Conservation (phyloP, 2,888 invertebrate genomes). For the Cetonia aurata region DNA sequence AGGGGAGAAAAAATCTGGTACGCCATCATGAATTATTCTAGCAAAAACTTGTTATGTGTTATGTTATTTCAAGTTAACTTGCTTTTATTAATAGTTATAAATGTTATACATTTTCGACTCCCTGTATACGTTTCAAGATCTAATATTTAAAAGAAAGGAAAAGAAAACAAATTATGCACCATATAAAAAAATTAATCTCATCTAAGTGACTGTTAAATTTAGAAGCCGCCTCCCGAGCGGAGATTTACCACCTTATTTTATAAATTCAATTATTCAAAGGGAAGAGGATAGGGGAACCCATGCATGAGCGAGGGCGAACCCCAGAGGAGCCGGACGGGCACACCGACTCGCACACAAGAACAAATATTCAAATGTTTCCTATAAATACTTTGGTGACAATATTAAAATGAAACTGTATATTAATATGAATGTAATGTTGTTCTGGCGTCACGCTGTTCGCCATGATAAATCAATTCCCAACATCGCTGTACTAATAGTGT, state of each 20-base stretch:
- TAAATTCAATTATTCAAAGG: slow-evolving; percentile 65
- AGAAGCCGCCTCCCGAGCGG: slow-evolving; percentile 56
- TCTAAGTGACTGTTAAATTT: slow-evolving; percentile 15
- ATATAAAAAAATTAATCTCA: slow-evolving; percentile 21
- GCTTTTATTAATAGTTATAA: too few species aligned
- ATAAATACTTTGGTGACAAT: slow-evolving; percentile 68
- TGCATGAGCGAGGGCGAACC: slow-evolving; percentile 35
- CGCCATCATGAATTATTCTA: too few species aligned
- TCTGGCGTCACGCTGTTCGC: slow-evolving; percentile 60
- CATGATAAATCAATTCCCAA: slow-evolving; percentile 68
- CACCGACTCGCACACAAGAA: slow-evolving; percentile 52
- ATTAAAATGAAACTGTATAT: slow-evolving; percentile 67
- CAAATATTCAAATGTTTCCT: slow-evolving; percentile 64
- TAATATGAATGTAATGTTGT: slow-evolving; percentile 66
- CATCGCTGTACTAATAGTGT: slow-evolving; percentile 66
- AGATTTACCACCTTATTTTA: slow-evolving; percentile 62
- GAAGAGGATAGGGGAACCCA: slow-evolving; percentile 50
- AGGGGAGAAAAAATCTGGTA: too few species aligned
- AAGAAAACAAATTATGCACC: slow-evolving; percentile 5
- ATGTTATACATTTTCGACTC: too few species aligned
- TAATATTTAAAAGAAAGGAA: not conserved
- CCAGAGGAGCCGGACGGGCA: slow-evolving; percentile 16
- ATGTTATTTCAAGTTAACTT: too few species aligned
- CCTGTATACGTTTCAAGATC: slow-evolving; percentile 10
- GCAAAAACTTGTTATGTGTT: too few species aligned